phyloP scores from a whole-genome alignment of 2,797 vertebrate species.

The Leptodactylus fallax region DNA sequence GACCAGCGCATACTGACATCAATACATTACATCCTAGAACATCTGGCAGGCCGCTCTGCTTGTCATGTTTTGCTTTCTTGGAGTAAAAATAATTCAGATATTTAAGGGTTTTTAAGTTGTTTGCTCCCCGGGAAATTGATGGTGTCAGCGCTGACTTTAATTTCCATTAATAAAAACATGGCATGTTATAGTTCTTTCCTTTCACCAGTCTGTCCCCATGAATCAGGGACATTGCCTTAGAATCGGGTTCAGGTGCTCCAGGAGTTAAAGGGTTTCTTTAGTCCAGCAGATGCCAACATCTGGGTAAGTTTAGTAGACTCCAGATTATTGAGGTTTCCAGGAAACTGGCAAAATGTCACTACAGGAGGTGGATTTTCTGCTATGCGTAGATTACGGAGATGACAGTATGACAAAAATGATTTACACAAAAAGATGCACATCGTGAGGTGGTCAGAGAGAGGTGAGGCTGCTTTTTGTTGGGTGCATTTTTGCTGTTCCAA shows the following conservation, averaged over 20 bases:
- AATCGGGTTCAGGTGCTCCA: not conserved
- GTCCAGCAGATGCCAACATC: slow-evolving; percentile 37
- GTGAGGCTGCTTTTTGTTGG: no score
- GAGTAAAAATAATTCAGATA: slow-evolving; percentile 9
- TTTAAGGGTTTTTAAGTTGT: slow-evolving; percentile 2
- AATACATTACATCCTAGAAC: not conserved
- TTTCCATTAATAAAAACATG: not conserved
- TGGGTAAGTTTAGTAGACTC: slow-evolving; percentile 36
- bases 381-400: not conserved
- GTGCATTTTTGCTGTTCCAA: no score
- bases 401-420: slow-evolving; percentile 1
- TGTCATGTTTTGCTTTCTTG: slow-evolving; percentile 4
- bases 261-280: not conserved
- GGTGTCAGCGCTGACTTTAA: no score
- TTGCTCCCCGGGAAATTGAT: not conserved
- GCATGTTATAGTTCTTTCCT: not conserved
- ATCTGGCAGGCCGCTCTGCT: slow-evolving; percentile 27
- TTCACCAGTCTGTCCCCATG: not conserved
- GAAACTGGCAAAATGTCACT: slow-evolving; percentile 15
- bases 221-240: no score
- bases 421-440: not conserved
- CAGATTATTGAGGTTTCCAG: slow-evolving; percentile 9
- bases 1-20: not conserved
- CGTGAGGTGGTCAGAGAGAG: not conserved
- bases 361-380: slow-evolving; percentile 18